These are phyloP conservation scores for Trypoxylus dichotomus DNA, from an alignment of 1,140 invertebrate species.

Conservation along the genomic window DNA sequence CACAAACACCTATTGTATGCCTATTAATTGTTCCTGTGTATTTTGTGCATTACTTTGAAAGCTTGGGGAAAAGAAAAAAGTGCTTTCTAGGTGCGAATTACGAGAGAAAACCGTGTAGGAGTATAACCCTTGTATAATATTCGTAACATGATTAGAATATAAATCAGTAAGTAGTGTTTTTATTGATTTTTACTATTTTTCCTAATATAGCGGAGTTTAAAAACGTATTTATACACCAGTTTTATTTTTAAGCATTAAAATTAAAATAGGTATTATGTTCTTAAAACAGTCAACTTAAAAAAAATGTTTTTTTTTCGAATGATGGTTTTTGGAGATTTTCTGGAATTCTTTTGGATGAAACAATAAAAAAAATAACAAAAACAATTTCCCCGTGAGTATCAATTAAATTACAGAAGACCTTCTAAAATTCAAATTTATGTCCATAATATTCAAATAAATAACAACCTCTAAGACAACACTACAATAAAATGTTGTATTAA, in stretches of 20 bases:
- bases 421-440: too few species aligned
- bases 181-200: slow-evolving; percentile 4
- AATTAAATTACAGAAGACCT: too few species aligned
- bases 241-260: background rate
- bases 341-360: too few species aligned
- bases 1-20: background rate
- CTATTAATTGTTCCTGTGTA: background rate
- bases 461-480: too few species aligned
- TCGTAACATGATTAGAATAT: slow-evolving; percentile 17
- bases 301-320: too few species aligned
- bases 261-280: too few species aligned
- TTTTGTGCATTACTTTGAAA: background rate
- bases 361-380: too few species aligned
- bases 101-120: background rate
- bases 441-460: too few species aligned
- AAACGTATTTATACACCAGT: background rate
- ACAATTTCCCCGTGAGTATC: too few species aligned
- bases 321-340: too few species aligned
- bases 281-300: too few species aligned
- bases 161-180: slow-evolving; percentile 13
- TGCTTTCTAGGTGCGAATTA: background rate
- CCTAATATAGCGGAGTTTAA: background rate
- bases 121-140: background rate
- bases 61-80: background rate
- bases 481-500: too few species aligned